A percentile compares a stretch with the other conserved stretches of the same genome.
Evolutionary conservation across 1,140 invertebrate species (phyloP).

Genomic region (Drosophila punjabiensis): DNA sequence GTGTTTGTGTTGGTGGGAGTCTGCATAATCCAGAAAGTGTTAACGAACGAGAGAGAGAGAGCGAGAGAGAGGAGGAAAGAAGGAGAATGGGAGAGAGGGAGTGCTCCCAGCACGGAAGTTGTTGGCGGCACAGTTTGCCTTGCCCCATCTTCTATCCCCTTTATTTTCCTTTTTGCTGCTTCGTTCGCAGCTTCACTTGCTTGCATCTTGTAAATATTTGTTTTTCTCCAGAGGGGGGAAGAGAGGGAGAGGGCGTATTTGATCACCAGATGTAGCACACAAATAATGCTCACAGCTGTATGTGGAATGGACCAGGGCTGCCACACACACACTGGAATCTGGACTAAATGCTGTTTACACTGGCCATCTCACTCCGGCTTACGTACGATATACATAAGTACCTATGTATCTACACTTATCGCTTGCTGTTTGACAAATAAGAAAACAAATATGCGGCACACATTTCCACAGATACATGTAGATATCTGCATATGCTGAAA

Average conservation of each 20-base stretch:
- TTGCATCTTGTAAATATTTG: slow-evolving; percentile 70
- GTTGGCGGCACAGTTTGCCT: slow-evolving; percentile 68
- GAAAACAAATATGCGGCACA: slow-evolving; percentile 21
- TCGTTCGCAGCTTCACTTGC: slow-evolving; percentile 39
- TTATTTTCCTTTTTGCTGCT: slow-evolving; percentile 28
- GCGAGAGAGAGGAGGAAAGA: not conserved
- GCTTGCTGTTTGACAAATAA: slow-evolving; percentile 17
- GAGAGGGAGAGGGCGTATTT: slow-evolving; percentile 46
- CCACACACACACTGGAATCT: slow-evolving; percentile 13
- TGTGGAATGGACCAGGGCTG: slow-evolving; percentile 32
- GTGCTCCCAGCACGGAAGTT: slow-evolving; percentile 62
- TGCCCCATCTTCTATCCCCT: slow-evolving; percentile 18
- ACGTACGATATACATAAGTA: not conserved
- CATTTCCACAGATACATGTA: not conserved
- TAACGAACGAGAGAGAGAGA: slow-evolving; percentile 40
- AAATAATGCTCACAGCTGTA: slow-evolving; percentile 58
- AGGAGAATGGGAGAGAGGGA: not conserved
- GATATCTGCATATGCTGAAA: slow-evolving; percentile 20
- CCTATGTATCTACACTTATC: slow-evolving; percentile 21
- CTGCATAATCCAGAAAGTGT: slow-evolving; percentile 68
- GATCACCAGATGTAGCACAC: slow-evolving; percentile 70
- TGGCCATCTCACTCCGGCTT: slow-evolving; percentile 5
- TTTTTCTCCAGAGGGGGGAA: slow-evolving; percentile 5
- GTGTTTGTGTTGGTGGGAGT: slow-evolving; percentile 28
- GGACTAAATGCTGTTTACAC: slow-evolving; percentile 29